These are phyloP conservation scores for Lindbergichthys nudifrons DNA, from an alignment of 2,797 vertebrate species.

Conservation along the genomic window DNA sequence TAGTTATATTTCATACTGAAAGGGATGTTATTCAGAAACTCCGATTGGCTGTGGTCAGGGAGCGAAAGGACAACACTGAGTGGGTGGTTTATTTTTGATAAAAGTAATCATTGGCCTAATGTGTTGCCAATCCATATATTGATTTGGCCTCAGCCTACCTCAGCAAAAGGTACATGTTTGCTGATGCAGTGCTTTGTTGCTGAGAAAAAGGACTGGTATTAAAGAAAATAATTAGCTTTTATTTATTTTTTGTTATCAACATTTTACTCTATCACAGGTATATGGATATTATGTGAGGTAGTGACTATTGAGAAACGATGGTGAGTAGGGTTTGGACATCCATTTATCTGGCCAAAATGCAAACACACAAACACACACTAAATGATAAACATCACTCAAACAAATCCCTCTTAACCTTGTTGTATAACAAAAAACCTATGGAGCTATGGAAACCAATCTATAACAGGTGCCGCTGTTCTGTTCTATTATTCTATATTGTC, in stretches of 20 bases:
- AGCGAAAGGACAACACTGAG: neutral
- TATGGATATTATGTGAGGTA: neutral
- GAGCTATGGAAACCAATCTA: too few species aligned
- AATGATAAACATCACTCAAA: neutral
- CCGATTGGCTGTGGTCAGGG: conserved; percentile 17
- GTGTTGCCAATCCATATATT: conserved; percentile 9
- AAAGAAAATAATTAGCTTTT: neutral
- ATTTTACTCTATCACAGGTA: neutral
- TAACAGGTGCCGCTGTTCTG: too few species aligned
- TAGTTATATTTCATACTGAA: neutral
- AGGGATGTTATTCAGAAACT: neutral
- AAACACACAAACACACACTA: too few species aligned
- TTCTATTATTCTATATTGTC: too few species aligned
- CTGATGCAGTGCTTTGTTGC: neutral
- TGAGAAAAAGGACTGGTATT: neutral
- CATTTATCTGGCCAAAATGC: too few species aligned
- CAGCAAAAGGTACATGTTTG: neutral
- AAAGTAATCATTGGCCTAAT: conserved; percentile 33
- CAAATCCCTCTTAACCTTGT: neutral
- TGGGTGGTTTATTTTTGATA: conserved; percentile 36
- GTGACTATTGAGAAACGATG: too few species aligned
- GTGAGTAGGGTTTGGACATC: too few species aligned
- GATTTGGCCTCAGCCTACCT: conserved; percentile 19
- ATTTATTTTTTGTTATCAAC: neutral
- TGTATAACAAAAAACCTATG: too few species aligned